Conservation (phyloP, 30 jellyfish, hydroid and myxozoan species). For the Aurelia aurita region DNA sequence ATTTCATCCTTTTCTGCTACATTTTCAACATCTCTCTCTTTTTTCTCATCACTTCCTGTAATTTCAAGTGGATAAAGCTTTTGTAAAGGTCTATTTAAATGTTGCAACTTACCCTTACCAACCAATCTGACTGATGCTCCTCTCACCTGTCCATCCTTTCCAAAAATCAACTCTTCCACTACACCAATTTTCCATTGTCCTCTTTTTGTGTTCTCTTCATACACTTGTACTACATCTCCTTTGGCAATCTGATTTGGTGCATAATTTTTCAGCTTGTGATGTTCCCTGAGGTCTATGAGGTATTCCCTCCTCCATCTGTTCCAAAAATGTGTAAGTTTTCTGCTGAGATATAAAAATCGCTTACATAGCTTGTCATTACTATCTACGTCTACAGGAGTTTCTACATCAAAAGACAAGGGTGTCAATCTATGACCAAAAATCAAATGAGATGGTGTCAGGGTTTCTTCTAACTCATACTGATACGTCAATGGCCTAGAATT, state of each 20-base stretch:
- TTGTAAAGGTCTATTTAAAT: neutral
- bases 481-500: slow-evolving; percentile 7
- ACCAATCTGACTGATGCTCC: neutral
- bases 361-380: slow-evolving; percentile 23
- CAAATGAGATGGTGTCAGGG: neutral
- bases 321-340: neutral
- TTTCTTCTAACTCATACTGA: neutral
- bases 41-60: neutral
- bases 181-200: neutral
- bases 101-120: neutral
- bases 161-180: neutral
- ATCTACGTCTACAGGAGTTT: slow-evolving; percentile 25
- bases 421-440: too few species aligned
- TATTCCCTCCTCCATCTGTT: neutral
- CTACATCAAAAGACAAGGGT: neutral
- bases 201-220: neutral
- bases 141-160: neutral
- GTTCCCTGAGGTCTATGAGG: neutral
- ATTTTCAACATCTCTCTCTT: neutral
- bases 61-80: neutral
- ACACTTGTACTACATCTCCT: neutral
- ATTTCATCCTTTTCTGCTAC: neutral
- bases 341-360: neutral
- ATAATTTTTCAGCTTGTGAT: neutral
- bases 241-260: neutral